phyloP scores from a whole-genome alignment of 2,797 vertebrate species.

The Siniperca obscura region DNA sequence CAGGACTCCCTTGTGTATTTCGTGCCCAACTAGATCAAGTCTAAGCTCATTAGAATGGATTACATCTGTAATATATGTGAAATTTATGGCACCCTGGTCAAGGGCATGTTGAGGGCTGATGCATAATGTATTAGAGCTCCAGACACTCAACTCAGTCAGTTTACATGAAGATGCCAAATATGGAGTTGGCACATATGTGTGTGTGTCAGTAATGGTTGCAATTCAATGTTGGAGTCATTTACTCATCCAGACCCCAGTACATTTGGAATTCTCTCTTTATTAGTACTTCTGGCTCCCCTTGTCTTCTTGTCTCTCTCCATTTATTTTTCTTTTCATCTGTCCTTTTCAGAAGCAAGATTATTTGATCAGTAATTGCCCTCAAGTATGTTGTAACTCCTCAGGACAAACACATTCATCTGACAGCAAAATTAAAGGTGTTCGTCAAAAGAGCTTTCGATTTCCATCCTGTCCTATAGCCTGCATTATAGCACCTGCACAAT shows the following conservation, averaged over 20 bases:
- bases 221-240: slow-evolving; percentile 51
- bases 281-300: slow-evolving; percentile 6
- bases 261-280: slow-evolving; percentile 36
- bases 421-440: slow-evolving; percentile 62
- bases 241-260: slow-evolving; percentile 20
- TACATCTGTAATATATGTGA: slow-evolving; percentile 83
- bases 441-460: slow-evolving; percentile 52
- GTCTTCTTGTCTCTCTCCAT: slow-evolving; percentile 36
- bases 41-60: slow-evolving; percentile 84
- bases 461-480: slow-evolving; percentile 33
- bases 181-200: slow-evolving; percentile 45
- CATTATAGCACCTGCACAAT: slow-evolving; percentile 2
- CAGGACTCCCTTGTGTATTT: slow-evolving; percentile 54
- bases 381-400: slow-evolving; percentile 43
- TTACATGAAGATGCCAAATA: slow-evolving; percentile 64
- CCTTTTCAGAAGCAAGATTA: slow-evolving; percentile 52
- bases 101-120: slow-evolving; percentile 76
- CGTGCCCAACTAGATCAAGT: slow-evolving; percentile 65
- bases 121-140: slow-evolving; percentile 78
- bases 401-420: slow-evolving; percentile 41
- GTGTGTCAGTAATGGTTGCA: slow-evolving; percentile 36
- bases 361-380: slow-evolving; percentile 62
- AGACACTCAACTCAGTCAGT: slow-evolving; percentile 52
- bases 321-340: slow-evolving; percentile 57
- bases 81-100: slow-evolving; percentile 78